Base-by-base conservation (phyloP, 2,113 vertebrate genomes). In the Psephotus haematonotus region DNA sequence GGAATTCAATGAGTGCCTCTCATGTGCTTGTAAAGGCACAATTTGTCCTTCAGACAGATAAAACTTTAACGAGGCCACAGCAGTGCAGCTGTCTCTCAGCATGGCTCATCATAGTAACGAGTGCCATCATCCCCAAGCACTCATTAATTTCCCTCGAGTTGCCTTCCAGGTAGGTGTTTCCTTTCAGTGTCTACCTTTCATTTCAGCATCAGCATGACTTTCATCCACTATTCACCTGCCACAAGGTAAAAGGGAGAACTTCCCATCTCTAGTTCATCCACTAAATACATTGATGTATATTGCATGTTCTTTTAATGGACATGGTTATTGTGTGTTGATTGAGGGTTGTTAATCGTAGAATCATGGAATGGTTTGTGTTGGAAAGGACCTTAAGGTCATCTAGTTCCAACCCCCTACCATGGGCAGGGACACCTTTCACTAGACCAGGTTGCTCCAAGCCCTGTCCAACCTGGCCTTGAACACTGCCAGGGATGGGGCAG, bases 91-190 rank as follows among this genome's bases (percentile, higher is more conserved):
- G 70, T 64, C 52, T 91, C 33, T 83, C 27, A 17, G 8, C 13
- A 7, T 2, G 23, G 68, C 39, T 83, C 24, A 70, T 92, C 43
- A 13, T 47, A 27, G 4, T 96, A 82, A 94, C 28, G 49, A 67
- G 59, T 88, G n/a, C 49, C 23, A 10, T 31, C 84, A 33, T 46
- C 78, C 68, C 89, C 44, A 43, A 13, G 72, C 5, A 7, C 82
- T 60, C 84, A 11, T 75, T 24, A 47, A 64, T 87, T 86, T 65
- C 83, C 62, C 37, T 18, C 6, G 44, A 43, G 25, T 29, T 87
- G 44, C 70, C 65, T 93, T 29, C 64, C 68, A 63, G 80, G 28
- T 65, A 62, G 57, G 52, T 94, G 25, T 87, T 95, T 77, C 90
- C 81, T 95, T 92, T 65, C 44, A 77, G 80, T 3, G 29, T 24